A percentile compares a stretch with the other conserved stretches of the same genome.
Evolutionary conservation across 2,113 vertebrate genomes (phyloP).

Genomic region (Okapia johnstoni): DNA sequence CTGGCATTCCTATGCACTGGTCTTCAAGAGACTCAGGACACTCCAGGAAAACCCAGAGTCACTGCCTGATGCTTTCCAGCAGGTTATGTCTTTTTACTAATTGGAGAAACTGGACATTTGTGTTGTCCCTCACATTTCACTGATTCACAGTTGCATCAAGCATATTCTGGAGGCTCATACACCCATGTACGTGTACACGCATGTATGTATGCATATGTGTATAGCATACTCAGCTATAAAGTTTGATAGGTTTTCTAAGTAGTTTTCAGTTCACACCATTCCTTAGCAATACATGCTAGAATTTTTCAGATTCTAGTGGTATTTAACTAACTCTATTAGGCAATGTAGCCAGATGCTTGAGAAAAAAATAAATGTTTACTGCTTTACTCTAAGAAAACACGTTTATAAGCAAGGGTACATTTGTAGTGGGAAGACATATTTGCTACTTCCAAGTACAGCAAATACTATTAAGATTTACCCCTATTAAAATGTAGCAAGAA

Average conservation of each 20-base stretch:
- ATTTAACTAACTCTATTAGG: background rate
- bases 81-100: background rate
- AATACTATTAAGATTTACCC: background rate
- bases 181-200: accelerated
- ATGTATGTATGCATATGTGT: accelerated
- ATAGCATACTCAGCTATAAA: background rate
- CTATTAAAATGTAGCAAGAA: background rate
- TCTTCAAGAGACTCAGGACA: background rate
- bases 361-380: background rate
- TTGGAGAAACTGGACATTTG: background rate
- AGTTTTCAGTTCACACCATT: background rate
- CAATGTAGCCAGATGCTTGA: background rate
- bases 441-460: background rate
- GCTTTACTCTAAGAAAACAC: background rate
- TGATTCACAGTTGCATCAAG: background rate
- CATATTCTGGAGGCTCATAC: background rate
- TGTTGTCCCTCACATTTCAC: background rate
- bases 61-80: background rate
- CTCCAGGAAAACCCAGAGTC: background rate
- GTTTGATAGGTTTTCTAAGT: background rate
- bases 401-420: background rate
- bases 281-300: background rate
- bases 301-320: background rate
- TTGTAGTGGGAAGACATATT: background rate
- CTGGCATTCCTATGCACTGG: background rate